A percentile compares a stretch with the other conserved stretches of the same genome.
These are phyloP conservation scores for Myotis daubentonii DNA, from an alignment of 2,797 vertebrate species.

Conservation along the genomic window DNA sequence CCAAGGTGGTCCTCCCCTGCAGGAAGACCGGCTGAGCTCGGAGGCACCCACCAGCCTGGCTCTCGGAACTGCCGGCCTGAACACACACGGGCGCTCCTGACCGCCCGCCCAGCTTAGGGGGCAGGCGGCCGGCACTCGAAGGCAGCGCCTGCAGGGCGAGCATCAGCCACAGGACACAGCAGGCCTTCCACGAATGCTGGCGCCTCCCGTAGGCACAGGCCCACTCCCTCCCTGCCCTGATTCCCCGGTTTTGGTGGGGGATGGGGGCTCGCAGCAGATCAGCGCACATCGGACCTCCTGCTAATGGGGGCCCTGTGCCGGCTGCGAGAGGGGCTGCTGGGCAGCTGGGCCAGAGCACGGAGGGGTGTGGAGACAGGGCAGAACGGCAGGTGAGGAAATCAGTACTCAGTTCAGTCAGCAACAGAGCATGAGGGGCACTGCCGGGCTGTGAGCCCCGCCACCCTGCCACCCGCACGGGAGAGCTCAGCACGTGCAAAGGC, in stretches of 20 bases:
- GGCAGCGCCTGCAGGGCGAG: accelerated
- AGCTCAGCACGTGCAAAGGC: background rate
- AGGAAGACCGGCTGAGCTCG: background rate
- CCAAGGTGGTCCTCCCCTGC: conserved; percentile 92
- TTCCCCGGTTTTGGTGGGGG: accelerated
- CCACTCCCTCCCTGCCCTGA: accelerated
- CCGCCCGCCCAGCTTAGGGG: accelerated
- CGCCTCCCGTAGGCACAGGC: accelerated
- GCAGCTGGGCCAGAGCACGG: background rate
- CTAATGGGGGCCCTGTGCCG: too few relatives aligned
- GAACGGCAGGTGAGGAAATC: background rate
- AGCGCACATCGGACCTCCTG: accelerated
- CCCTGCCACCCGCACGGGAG: background rate
- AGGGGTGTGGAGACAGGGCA: background rate
- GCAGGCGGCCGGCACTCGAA: accelerated
- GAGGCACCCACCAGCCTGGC: accelerated
- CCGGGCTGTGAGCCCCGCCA: background rate
- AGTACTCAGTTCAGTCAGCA: background rate
- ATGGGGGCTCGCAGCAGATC: background rate
- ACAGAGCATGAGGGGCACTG: accelerated
- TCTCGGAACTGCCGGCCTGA: accelerated
- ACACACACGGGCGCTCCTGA: accelerated
- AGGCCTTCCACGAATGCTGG: background rate
- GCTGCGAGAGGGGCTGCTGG: background rate
- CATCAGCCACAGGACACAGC: accelerated